Base-by-base conservation (phyloP, 2,888 invertebrate genomes). In the Gastracanthus pulcherrimus region DNA sequence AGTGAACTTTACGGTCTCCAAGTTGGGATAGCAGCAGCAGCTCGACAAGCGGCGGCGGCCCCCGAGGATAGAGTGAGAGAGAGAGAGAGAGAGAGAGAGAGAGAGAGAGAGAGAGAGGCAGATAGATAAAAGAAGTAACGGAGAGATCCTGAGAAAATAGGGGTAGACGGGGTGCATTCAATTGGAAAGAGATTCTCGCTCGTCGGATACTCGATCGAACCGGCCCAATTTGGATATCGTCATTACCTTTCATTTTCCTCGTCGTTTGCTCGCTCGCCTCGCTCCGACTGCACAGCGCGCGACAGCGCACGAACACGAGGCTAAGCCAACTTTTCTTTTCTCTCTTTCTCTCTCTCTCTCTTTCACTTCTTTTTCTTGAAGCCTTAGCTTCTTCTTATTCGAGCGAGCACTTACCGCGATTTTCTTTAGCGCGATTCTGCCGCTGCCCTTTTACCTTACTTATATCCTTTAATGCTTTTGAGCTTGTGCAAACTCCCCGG, bases 171-270 rank as follows among this genome's bases (percentile, higher is more conserved):
- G 51, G 71, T 70, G 80, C 79, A 83, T 69, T 84, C 83, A 75
- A 83, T 83, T 79, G 84, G 84, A 83, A 84, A 83, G 82, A 82
- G 82, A 84, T 84, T 84, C 82, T 55, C 83, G 72, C 79, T 60
- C 48, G n/a, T 67, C 60, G 67, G 74, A 82, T 81, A 80, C 70
- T 70, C 80, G 84, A 84, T 83, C 80, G 84, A 84, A 84, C 77
- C 82, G 77, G 76, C 82, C 82, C 81, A 84, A 85, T 84, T 84
- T 82, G 77, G 78, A 83, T 82, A 82, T 83, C 81, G 79, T 83
- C 83, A 83, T 84, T 83, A 82, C 83, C 85, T 78, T 83, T 83
- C 80, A 83, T 85, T 85, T 84, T 84, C 77, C 83, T 72, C 82
- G 80, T 81, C 80, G 81, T 78, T 82, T 74, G 76, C 60, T 71